phyloP scores from a whole-genome alignment of 2,888 invertebrate genomes.

The Hyposoter didymator region DNA sequence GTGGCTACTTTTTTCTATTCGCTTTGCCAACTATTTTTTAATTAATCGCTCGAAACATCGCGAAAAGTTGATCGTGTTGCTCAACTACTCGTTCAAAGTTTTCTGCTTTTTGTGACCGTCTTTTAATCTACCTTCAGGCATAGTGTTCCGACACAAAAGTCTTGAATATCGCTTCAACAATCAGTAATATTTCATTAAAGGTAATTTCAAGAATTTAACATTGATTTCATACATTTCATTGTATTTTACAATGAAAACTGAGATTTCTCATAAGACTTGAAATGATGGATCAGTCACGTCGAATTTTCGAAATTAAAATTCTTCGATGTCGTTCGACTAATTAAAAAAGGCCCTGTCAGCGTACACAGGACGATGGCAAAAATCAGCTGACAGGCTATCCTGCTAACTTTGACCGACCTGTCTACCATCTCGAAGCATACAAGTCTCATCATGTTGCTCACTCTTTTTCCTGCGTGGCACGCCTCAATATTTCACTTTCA shows the following conservation, averaged over 20 bases:
- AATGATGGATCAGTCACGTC: too few relatives aligned
- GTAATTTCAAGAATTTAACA: too few relatives aligned
- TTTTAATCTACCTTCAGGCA: not conserved
- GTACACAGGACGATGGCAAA: too few relatives aligned
- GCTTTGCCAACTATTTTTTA: not conserved
- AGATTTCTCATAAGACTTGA: too few relatives aligned
- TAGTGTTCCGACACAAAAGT: not conserved
- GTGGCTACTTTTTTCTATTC: not conserved
- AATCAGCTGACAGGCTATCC: too few relatives aligned
- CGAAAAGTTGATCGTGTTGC: not conserved
- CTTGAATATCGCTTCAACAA: too few relatives aligned
- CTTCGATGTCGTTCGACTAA: too few relatives aligned
- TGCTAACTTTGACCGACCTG: constrained; percentile 49
- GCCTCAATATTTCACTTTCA: not conserved
- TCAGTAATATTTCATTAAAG: too few relatives aligned
- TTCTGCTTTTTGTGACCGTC: not conserved
- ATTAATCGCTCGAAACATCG: not conserved
- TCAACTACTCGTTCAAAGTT: not conserved
- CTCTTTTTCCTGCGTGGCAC: not conserved
- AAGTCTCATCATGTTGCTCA: constrained; percentile 19
- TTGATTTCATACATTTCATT: too few relatives aligned
- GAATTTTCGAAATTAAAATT: too few relatives aligned
- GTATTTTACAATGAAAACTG: too few relatives aligned
- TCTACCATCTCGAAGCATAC: not conserved
- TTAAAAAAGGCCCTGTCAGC: too few relatives aligned